Evolutionary conservation across 2,888 invertebrate species (phyloP).

Genomic region (Polydrusus pterygomalis): DNA sequence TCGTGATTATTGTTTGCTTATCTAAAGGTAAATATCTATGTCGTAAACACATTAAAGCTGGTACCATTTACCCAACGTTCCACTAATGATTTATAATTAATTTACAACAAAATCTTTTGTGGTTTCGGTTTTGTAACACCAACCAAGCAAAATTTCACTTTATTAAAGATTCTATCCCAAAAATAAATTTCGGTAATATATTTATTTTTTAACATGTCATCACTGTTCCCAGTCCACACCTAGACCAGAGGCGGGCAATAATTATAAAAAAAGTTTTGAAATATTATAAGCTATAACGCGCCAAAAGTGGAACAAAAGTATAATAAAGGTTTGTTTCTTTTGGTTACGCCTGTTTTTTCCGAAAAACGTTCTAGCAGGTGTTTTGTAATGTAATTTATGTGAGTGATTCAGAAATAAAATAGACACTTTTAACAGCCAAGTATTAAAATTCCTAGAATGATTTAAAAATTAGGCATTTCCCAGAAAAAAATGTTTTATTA

Average conservation of each 20-base stretch:
- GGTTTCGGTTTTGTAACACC: conserved; percentile 2
- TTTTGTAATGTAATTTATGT: conserved; percentile 17
- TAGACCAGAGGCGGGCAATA: neutral
- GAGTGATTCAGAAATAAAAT: neutral
- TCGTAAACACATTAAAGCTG: no score
- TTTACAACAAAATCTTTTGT: conserved; percentile 18
- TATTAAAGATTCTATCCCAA: conserved; percentile 15
- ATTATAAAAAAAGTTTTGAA: conserved; percentile 36
- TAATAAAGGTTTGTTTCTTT: conserved; percentile 32
- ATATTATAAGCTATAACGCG: conserved; percentile 25
- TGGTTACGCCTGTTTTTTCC: conserved; percentile 31
- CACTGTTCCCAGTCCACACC: conserved; percentile 11
- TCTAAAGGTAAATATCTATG: no score
- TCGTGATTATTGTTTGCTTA: no score
- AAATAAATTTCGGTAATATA: conserved; percentile 15
- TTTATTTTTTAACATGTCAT: conserved; percentile 21
- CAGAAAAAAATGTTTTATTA: no score
- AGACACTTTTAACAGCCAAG: neutral
- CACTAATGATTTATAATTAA: conserved; percentile 21
- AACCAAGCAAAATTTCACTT: conserved; percentile 16
- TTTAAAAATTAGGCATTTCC: no score
- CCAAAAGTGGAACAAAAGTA: conserved; percentile 34
- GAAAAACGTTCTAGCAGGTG: neutral
- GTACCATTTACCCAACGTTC: no score
- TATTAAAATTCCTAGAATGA: no score